Evolutionary conservation across 2,113 vertebrate genomes (phyloP).

Genomic region (Paramormyrops kingsleyae): DNA sequence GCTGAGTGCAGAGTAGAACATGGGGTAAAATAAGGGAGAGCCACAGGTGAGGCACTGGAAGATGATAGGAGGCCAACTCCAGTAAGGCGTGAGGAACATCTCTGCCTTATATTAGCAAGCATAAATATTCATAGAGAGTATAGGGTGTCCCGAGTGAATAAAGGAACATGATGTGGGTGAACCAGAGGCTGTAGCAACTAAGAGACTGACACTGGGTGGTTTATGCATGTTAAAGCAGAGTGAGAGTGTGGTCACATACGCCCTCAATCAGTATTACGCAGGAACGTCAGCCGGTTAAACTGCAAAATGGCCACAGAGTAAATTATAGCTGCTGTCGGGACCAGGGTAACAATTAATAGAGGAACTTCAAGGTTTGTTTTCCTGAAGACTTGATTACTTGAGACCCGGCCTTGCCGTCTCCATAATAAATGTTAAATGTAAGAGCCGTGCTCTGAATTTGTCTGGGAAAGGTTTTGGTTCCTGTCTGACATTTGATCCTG

Average conservation of each 20-base stretch:
- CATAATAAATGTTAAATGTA: background rate
- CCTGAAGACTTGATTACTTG: background rate
- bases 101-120: background rate
- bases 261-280: background rate
- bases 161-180: background rate
- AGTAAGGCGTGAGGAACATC: background rate
- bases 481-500: background rate
- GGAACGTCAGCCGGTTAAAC: background rate
- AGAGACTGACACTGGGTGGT: background rate
- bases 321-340: background rate
- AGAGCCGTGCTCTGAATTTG: background rate
- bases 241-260: background rate
- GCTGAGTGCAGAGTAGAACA: background rate
- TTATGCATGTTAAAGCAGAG: background rate
- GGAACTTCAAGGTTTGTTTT: slow-evolving; percentile 1
- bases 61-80: background rate
- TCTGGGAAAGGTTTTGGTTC: background rate
- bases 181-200: background rate
- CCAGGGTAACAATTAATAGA: background rate
- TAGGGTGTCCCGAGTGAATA: background rate
- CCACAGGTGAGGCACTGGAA: background rate
- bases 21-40: background rate
- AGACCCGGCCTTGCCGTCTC: background rate
- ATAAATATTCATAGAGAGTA: background rate
- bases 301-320: background rate